phyloP scores from a whole-genome alignment of 2,888 invertebrate genomes.

The Griposia aprilina region DNA sequence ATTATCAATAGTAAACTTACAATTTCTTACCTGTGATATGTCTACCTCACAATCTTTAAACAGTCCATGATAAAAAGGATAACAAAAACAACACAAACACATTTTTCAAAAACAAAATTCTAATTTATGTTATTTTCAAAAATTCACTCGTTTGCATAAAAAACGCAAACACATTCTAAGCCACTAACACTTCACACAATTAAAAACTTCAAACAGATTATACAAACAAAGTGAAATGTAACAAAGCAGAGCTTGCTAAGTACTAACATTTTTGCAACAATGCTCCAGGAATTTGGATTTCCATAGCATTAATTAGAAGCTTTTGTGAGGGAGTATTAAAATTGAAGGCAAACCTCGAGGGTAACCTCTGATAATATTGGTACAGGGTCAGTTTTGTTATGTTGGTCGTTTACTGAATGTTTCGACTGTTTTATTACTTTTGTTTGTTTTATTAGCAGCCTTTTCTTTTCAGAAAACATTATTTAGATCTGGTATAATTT shows the following conservation, averaged over 20 bases:
- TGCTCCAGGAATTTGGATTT: slow-evolving; percentile 44
- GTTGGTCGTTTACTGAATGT: slow-evolving; percentile 3
- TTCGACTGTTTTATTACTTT: not conserved
- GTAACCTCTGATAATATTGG: slow-evolving; percentile 44
- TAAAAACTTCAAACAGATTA: slow-evolving; percentile 61
- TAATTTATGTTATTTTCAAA: slow-evolving; percentile 11
- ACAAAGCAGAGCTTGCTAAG: slow-evolving; percentile 52
- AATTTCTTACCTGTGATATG: too few species aligned
- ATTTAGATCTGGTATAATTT: not conserved
- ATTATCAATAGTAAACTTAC: too few species aligned
- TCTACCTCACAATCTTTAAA: not conserved
- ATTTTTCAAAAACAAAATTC: slow-evolving; percentile 15
- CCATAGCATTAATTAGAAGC: slow-evolving; percentile 67
- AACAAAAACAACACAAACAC: not conserved
- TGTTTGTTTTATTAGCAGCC: not conserved
- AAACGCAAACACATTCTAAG: slow-evolving; percentile 38
- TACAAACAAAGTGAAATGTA: slow-evolving; percentile 49
- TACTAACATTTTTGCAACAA: slow-evolving; percentile 52
- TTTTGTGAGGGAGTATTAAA: slow-evolving; percentile 35
- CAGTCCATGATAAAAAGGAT: too few species aligned
- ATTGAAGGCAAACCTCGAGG: slow-evolving; percentile 23
- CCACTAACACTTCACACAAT: slow-evolving; percentile 42
- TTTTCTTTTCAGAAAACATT: not conserved
- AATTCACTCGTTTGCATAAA: slow-evolving; percentile 30
- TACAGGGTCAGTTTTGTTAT: slow-evolving; percentile 15